A percentile compares a stretch with the other conserved stretches of the same genome.
Evolutionary conservation across 1,140 invertebrate genomes (phyloP).

Genomic region (Dufourea novaeangliae): DNA sequence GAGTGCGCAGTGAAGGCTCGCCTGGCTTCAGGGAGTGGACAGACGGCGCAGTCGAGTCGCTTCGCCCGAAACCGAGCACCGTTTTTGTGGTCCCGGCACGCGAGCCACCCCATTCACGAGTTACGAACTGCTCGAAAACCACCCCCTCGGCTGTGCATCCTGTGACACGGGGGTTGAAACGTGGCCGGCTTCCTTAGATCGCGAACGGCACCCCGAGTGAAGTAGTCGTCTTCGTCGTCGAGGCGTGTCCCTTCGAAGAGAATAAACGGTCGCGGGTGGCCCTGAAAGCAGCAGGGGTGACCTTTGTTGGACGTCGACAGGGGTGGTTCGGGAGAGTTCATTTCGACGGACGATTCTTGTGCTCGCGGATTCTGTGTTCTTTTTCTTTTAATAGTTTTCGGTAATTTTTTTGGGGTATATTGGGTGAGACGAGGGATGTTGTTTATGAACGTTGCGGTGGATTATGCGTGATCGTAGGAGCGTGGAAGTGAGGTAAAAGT

Average conservation of each 20-base stretch:
- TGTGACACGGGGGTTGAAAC: not conserved
- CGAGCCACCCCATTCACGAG: constrained; percentile 70
- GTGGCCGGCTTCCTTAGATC: no score
- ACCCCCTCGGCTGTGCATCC: not conserved
- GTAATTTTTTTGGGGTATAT: not conserved
- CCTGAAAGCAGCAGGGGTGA: not conserved
- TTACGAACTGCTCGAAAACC: constrained; percentile 15
- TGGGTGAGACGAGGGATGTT: no score
- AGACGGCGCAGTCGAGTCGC: constrained; percentile 56
- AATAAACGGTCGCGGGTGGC: not conserved
- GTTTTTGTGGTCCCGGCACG: constrained; percentile 48
- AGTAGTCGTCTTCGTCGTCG: no score
- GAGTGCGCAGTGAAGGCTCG: constrained; percentile 31
- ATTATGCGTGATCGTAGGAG: constrained; percentile 62
- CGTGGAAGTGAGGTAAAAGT: constrained; percentile 77
- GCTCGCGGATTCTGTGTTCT: not conserved
- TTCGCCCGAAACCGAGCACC: constrained; percentile 49
- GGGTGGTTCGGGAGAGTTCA: constrained; percentile 38
- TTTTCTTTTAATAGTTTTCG: not conserved
- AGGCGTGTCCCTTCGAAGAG: constrained; percentile 23
- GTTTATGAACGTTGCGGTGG: constrained; percentile 6
- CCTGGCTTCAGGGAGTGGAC: constrained; percentile 61
- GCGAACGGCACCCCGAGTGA: no score
- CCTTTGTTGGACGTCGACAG: not conserved
- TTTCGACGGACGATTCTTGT: not conserved